Evolutionary conservation across 2,797 vertebrate species (phyloP), one percentile per base, ranked within the genome.

Genomic region (Salarias fasciatus): DNA sequence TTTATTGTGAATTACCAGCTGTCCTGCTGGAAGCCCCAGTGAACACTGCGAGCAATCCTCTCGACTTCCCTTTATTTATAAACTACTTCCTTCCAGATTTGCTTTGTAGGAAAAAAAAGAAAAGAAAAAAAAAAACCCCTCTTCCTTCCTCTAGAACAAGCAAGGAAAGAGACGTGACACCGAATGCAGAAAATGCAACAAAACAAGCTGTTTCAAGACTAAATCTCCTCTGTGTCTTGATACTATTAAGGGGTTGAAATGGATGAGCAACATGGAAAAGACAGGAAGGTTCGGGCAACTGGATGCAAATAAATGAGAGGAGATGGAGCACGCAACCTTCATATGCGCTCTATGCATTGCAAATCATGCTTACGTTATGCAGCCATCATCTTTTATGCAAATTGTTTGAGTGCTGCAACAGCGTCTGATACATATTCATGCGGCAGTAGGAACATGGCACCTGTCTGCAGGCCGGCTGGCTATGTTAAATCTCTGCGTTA

Each of bases 381-480:
- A 12, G 64, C 77, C 77, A 83, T 91, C 84, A 89, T 91, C 79
- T 82, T 83, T 84, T 82, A 91, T 90, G 88, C 64, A 88, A 92
- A 90, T 88, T 33, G 58, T 72, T 64, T 53, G 77, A 89, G 77
- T 80, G 81, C 80, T 48, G 69, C 78, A 88, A 80, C 53, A 64
- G 63, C 43, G 52, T 63, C 73, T 75, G 53, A 79, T 88, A 61
- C 80, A 86, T 89, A 89, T 91, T 87, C 75, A 88, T 87, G 83
- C 14, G 15, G 77, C 53, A 47, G 42, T 36, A 61, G 64, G 77
- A 79, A 73, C 75, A 60, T 49, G 80, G 71, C 82, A 87, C 83
- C 87, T 88, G 86, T 86, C 84, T 71, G 69, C 65, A 6, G 65
- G 60, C 63, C 13, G 62, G 69, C 65, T 72, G 71, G 48, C 68